Base-by-base conservation (phyloP, 2,888 invertebrate species). In the Sphaerophoria taeniata region DNA sequence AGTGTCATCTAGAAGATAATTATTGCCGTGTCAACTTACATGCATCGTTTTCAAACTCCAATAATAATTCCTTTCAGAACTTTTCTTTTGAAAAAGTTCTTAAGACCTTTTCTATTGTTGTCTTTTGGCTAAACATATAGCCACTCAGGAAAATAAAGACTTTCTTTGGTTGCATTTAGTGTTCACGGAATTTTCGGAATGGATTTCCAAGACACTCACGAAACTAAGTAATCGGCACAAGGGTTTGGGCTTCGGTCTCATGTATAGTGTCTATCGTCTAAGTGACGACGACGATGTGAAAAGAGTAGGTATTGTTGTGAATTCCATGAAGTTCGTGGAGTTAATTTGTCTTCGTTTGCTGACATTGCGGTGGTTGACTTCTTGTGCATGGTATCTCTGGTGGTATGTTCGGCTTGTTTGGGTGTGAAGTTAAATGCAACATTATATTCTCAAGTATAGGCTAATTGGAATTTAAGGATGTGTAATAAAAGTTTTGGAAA, bases 271-370 rank as follows among this genome's bases (percentile, higher is more conserved):
- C 24, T 24, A n/a, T n/a, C 2, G 24, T 24, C 24, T 24, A 24
- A 2, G 24, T 2, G 24, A 24, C 24, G 24, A 24, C 24, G 24
- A 24, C 24, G 24, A 2, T 24, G 2, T 24, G 24, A 24, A 24
- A 24, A 24, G 43, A 43, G 43, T 82, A 36, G 61, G 16, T 51
- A 3, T 16, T 67, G 67, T 24, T 61, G 49, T 14, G 60, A 71
- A 78, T 77, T 72, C 82, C 72, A 61, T 47, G 72, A 72, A 82
- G 77, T 82, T 82, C 60, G 39, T 55, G 24, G 72, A 61, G 77
- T 82, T 82, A 77, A 77, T 82, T 65, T 82, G 67, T 77, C 82
- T 67, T 78, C 33, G 39, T 31, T 56, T 6, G 63, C 16, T 39
- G 55, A 47, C 65, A 65, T 56, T 53, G 67, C 51, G 53, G 55